phyloP scores from a whole-genome alignment of 2,797 vertebrate species.

The Helicolenus hilgendorfi region DNA sequence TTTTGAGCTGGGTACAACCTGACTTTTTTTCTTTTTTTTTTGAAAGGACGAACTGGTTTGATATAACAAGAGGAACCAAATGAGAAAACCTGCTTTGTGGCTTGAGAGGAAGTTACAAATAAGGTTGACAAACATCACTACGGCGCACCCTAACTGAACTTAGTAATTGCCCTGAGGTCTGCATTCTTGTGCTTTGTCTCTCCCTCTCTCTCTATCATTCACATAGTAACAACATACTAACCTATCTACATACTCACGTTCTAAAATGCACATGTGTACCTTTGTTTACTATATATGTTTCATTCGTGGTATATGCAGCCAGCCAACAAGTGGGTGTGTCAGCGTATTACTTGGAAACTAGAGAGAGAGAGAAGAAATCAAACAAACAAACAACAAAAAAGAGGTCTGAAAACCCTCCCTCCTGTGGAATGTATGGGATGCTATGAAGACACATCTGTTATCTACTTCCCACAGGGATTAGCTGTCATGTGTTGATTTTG shows the following conservation, averaged over 20 bases:
- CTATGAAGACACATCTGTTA: not conserved
- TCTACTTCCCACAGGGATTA: not conserved
- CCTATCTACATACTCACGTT: not conserved
- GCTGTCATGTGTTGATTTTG: not conserved
- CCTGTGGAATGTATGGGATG: conserved; percentile 28
- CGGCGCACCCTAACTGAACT: conserved; percentile 37
- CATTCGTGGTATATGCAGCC: not conserved
- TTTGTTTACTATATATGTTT: not conserved
- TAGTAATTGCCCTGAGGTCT: not conserved
- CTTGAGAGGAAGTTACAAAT: not conserved
- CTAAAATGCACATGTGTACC: not conserved
- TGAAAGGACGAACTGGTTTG: not conserved
- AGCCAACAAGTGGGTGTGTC: not conserved
- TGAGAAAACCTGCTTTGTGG: conserved; percentile 24
- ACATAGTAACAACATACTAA: not conserved
- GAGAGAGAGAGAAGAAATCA: not conserved
- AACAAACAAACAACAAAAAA: not conserved
- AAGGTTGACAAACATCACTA: not conserved
- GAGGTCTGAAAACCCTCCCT: conserved; percentile 4
- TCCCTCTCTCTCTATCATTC: not conserved
- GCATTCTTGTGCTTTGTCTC: not conserved
- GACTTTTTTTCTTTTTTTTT: not conserved
- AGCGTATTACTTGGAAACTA: conserved; percentile 3
- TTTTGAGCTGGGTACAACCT: not conserved
- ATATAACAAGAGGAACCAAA: not conserved